These are phyloP conservation scores for Beaufortia kweichowensis DNA, from an alignment of 2,113 vertebrate genomes.

Conservation along the genomic window DNA sequence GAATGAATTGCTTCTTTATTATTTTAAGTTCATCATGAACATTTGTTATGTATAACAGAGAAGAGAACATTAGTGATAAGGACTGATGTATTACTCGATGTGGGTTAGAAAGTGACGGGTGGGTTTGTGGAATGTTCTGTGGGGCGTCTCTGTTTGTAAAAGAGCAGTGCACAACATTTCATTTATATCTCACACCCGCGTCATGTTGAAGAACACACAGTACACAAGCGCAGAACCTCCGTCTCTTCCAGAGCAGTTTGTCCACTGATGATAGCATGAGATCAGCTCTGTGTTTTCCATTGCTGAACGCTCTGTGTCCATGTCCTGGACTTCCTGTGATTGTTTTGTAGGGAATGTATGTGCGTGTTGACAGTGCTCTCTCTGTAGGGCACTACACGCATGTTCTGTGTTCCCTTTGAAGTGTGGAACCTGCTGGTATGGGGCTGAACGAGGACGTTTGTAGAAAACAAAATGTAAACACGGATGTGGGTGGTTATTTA, in stretches of 20 bases:
- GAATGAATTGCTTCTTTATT: too few species aligned
- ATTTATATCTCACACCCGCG: slow-evolving; percentile 2
- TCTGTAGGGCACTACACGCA: neutral
- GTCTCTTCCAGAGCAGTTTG: neutral
- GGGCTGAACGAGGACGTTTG: neutral
- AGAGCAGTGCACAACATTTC: slow-evolving; percentile 20
- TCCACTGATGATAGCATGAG: neutral
- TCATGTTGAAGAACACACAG: neutral
- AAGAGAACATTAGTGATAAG: neutral
- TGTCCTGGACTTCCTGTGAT: slow-evolving; percentile 38
- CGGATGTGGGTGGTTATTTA: too few species aligned
- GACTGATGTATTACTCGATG: neutral
- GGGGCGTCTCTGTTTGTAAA: neutral
- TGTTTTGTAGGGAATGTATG: slow-evolving; percentile 13
- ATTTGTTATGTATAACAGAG: too few species aligned
- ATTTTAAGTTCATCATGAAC: too few species aligned
- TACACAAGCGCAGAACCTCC: neutral
- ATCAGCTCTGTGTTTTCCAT: slow-evolving; percentile 21
- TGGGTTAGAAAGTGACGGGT: neutral
- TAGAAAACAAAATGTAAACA: neutral
- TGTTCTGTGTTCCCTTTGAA: neutral
- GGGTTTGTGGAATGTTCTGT: slow-evolving; percentile 7
- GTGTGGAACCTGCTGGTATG: slow-evolving; percentile 21
- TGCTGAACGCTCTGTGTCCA: slow-evolving; percentile 1
- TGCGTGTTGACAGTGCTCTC: neutral